Conservation (phyloP, 2,888 invertebrate species). For the Lacanobia wlatinum region DNA sequence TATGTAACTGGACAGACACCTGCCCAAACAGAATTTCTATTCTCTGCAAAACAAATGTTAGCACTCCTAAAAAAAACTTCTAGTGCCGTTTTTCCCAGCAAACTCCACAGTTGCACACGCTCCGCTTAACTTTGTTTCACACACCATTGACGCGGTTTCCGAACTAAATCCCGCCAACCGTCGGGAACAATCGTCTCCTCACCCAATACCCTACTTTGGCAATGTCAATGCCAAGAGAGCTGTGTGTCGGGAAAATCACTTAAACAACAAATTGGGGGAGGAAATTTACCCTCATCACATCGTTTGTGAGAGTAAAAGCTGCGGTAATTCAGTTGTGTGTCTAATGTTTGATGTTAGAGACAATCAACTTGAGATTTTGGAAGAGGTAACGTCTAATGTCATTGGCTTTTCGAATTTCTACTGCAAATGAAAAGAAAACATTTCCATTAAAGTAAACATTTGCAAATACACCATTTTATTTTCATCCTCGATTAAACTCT, state of each 20-base stretch:
- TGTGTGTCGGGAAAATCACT: constrained; percentile 58
- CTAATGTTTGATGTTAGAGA: constrained; percentile 37
- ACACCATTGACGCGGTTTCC: constrained; percentile 36
- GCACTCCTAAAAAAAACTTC: constrained; percentile 5
- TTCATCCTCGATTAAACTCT: constrained; percentile 36
- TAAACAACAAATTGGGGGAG: constrained; percentile 55
- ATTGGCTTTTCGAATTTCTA: background rate
- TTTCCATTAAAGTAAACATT: constrained; percentile 16
- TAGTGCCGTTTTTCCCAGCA: constrained; percentile 14
- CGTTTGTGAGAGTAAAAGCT: constrained; percentile 61
- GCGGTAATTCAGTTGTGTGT: constrained; percentile 54
- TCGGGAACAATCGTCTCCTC: constrained; percentile 48
- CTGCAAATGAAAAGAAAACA: constrained; percentile 15
- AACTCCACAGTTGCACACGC: constrained; percentile 7
- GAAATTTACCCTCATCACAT: constrained; percentile 62
- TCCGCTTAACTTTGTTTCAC: constrained; percentile 51
- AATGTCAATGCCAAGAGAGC: constrained; percentile 68
- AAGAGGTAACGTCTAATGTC: constrained; percentile 20
- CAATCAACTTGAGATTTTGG: constrained; percentile 23
- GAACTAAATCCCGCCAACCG: constrained; percentile 36
- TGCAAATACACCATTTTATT: constrained; percentile 24
- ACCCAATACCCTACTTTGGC: constrained; percentile 58
- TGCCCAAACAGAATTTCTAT: background rate
- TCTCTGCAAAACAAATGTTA: constrained; percentile 15
- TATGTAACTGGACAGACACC: background rate